phyloP scores from a whole-genome alignment of 2,888 invertebrate genomes.

The Microplitis deprimator region DNA sequence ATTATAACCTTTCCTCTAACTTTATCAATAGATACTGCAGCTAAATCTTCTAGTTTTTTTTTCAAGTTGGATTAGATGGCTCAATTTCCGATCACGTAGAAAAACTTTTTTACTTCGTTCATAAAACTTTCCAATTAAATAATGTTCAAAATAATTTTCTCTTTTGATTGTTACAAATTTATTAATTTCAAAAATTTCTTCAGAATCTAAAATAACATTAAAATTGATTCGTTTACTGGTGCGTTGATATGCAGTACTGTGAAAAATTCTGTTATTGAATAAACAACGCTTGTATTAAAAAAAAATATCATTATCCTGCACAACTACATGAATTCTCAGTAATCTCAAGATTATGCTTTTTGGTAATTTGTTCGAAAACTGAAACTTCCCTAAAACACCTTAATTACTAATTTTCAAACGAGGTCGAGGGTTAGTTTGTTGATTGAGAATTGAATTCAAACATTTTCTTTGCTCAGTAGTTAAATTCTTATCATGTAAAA shows the following conservation, averaged over 20 bases:
- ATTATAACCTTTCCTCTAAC: not conserved
- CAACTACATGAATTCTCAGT: not conserved
- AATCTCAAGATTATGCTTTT: constrained; percentile 2
- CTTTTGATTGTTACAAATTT: constrained; percentile 3
- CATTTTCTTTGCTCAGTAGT: constrained; percentile 2
- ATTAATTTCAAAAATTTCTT: not conserved
- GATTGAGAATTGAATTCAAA: not conserved
- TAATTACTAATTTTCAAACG: not conserved
- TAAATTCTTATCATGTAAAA: not conserved
- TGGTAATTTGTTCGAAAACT: not conserved
- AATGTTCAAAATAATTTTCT: not conserved
- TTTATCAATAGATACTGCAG: constrained; percentile 1
- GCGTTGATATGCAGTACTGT: not conserved
- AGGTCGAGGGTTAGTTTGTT: not conserved
- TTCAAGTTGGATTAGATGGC: not conserved
- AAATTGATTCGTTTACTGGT: not conserved
- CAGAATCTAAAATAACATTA: not conserved
- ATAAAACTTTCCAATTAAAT: constrained; percentile 4
- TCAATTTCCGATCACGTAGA: not conserved
- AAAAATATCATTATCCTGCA: constrained; percentile 4
- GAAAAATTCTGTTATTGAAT: constrained; percentile 2
- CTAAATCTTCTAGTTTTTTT: constrained; percentile 1
- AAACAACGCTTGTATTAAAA: constrained; percentile 1
- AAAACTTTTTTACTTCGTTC: not conserved
- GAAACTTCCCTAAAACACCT: not conserved